Evolutionary conservation across 1,140 invertebrate species (phyloP).

Genomic region (Drosophila persimilis): DNA sequence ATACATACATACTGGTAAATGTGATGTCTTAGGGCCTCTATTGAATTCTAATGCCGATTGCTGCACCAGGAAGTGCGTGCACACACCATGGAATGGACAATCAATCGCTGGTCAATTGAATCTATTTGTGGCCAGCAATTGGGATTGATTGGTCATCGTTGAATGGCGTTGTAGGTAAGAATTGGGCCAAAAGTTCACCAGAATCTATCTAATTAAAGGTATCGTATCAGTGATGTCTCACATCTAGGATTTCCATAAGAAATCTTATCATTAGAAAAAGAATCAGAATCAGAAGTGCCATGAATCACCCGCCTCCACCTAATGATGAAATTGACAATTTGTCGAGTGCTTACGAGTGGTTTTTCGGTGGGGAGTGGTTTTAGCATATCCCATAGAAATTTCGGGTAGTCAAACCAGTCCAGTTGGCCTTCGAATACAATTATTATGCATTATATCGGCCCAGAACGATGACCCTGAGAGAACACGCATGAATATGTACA

Average conservation of each 20-base stretch:
- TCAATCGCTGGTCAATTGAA: constrained; percentile 65
- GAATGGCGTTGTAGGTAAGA: constrained; percentile 17
- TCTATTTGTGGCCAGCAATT: constrained; percentile 66
- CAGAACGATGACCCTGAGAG: constrained; percentile 54
- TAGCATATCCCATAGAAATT: constrained; percentile 22
- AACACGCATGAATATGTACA: constrained; percentile 31
- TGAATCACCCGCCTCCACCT: constrained; percentile 9
- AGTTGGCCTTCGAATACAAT: constrained; percentile 50
- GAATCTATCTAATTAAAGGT: not conserved
- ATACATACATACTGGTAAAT: too few species aligned
- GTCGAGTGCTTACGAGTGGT: not conserved
- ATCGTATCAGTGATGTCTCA: not conserved
- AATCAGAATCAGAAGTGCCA: constrained; percentile 2
- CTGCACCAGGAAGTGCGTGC: constrained; percentile 76
- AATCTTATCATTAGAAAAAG: constrained; percentile 49
- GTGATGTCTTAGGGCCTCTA: constrained; percentile 29
- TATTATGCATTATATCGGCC: constrained; percentile 35
- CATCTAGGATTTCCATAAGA: not conserved
- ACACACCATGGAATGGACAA: constrained; percentile 21
- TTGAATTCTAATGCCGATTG: constrained; percentile 74
- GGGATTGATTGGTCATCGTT: constrained; percentile 48
- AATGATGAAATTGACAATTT: constrained; percentile 60
- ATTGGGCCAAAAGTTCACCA: constrained; percentile 73
- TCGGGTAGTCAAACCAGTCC: constrained; percentile 33
- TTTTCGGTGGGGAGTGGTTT: not conserved